Conservation (phyloP, 2,888 invertebrate genomes). For the Panzeria rudis region DNA sequence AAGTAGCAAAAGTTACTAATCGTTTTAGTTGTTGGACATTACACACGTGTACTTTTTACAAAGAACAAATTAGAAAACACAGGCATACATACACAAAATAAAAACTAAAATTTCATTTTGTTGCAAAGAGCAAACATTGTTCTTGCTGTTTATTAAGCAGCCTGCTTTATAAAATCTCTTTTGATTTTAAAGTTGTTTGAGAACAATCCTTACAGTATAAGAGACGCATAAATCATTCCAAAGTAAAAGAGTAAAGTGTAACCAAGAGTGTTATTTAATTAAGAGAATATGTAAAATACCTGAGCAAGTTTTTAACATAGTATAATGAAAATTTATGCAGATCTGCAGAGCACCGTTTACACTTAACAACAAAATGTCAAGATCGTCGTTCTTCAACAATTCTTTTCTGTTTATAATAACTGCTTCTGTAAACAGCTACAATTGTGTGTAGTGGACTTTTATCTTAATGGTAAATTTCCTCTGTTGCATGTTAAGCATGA, state of each 20-base stretch:
- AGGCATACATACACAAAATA: conserved; percentile 9
- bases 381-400: conserved; percentile 11
- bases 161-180: neutral
- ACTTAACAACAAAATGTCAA: conserved; percentile 8
- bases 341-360: conserved; percentile 3
- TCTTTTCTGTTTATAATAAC: conserved; percentile 7
- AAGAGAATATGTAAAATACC: conserved; percentile 1
- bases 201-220: neutral
- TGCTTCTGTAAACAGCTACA: neutral
- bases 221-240: neutral
- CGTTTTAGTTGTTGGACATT: conserved; percentile 46
- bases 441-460: neutral
- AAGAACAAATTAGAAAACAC: conserved; percentile 29
- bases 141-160: neutral
- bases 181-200: neutral
- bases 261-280: neutral
- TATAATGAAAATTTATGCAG: conserved; percentile 33
- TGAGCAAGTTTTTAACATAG: conserved; percentile 33
- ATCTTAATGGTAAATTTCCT: conserved; percentile 10
- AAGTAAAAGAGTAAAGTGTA: neutral
- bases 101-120: neutral
- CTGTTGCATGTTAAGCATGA: neutral
- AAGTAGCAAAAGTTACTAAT: conserved; percentile 56
- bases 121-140: neutral
- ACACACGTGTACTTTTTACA: conserved; percentile 43